phyloP scores from a whole-genome alignment of 2,888 invertebrate species.

The Sicus ferrugineus region DNA sequence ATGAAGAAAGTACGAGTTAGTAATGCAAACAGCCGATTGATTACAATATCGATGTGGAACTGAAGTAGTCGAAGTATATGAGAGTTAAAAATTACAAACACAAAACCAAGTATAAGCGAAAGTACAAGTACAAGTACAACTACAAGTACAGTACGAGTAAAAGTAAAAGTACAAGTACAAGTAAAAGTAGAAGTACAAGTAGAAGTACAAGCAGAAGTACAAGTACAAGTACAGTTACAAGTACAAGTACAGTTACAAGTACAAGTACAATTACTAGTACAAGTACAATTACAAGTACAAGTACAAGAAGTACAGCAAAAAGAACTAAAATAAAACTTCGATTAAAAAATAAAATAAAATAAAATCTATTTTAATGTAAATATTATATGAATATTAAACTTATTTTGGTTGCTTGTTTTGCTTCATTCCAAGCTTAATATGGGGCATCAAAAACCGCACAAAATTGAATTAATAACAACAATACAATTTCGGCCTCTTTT shows the following conservation, averaged over 20 bases:
- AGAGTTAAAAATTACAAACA: constrained; percentile 46
- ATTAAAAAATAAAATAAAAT: not conserved
- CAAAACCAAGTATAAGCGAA: constrained; percentile 29
- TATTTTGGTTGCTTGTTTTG: not conserved
- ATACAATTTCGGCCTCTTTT: not conserved
- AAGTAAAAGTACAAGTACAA: constrained; percentile 23
- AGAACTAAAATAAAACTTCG: no score
- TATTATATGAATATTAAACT: no score
- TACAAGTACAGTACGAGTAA: constrained; percentile 1
- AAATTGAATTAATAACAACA: no score
- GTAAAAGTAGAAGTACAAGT: constrained; percentile 17
- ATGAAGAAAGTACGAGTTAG: not conserved
- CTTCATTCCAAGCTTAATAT: not conserved
- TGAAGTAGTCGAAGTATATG: not conserved
- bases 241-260: no score
- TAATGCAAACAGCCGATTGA: constrained; percentile 7
- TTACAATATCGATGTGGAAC: not conserved
- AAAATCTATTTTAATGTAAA: no score
- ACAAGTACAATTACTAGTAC: no score
- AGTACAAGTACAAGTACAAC: not conserved
- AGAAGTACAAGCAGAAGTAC: constrained; percentile 21
- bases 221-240: constrained; percentile 26
- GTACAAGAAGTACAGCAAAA: constrained; percentile 15
- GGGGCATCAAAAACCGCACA: constrained; percentile 5
- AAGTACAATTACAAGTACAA: no score